Evolutionary conservation across 2,797 vertebrate species (phyloP).

Genomic region (Chiloscyllium punctatum): DNA sequence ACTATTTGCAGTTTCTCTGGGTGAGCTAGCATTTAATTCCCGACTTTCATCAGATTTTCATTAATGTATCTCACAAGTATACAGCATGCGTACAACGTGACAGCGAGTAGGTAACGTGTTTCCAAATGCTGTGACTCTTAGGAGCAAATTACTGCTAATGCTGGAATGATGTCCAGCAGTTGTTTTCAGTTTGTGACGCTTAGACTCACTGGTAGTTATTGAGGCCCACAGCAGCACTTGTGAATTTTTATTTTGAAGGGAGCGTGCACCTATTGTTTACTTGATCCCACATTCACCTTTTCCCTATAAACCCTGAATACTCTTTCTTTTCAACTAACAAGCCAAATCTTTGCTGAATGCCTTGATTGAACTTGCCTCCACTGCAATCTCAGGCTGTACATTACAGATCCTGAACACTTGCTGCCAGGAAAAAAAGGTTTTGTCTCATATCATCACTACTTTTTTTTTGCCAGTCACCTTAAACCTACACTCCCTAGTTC

Average conservation of each 20-base stretch:
- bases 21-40: background rate
- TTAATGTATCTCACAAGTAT: background rate
- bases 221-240: background rate
- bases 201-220: background rate
- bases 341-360: background rate
- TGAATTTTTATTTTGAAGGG: background rate
- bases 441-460: background rate
- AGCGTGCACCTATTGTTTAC: background rate
- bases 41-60: background rate
- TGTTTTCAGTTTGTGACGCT: no score
- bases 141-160: no score
- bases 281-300: background rate
- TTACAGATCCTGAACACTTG: background rate
- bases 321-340: background rate
- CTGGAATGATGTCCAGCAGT: no score
- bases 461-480: background rate
- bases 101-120: background rate
- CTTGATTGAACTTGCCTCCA: background rate
- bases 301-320: background rate
- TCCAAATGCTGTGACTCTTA: no score
- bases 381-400: background rate
- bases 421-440: background rate
- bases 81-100: background rate
- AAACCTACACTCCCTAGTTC: background rate
- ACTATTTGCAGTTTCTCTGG: background rate